phyloP scores from a whole-genome alignment of 2,113 vertebrate species.

The Campylomormyrus tamandua region DNA sequence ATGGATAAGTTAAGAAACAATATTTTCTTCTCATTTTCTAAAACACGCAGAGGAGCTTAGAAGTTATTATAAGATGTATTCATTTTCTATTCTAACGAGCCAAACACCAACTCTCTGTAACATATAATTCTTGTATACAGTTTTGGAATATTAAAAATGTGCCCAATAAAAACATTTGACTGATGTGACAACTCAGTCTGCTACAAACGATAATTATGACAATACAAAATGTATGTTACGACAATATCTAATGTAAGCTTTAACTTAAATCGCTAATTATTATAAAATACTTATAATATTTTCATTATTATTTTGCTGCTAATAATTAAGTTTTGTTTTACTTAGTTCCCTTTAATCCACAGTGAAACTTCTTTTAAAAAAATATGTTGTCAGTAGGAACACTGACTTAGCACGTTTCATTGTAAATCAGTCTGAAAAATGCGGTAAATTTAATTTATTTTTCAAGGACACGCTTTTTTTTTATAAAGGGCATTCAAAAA shows the following conservation, averaged over 20 bases:
- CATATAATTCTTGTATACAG: not conserved
- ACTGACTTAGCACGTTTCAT: not conserved
- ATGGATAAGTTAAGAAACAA: not conserved
- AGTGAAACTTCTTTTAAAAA: not conserved
- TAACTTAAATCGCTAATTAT: not conserved
- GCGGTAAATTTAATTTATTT: not conserved
- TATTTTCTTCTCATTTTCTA: not conserved
- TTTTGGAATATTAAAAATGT: not conserved
- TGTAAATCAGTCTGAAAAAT: conserved; percentile 1
- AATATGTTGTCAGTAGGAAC: not conserved
- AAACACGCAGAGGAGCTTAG: not conserved
- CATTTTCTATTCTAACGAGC: not conserved
- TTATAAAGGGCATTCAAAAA: not conserved
- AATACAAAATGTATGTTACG: not conserved
- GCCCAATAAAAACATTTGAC: not conserved
- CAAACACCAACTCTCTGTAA: not conserved
- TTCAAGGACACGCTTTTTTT: not conserved
- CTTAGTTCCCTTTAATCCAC: not conserved
- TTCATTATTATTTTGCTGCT: not conserved
- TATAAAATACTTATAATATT: not conserved
- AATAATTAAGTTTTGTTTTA: not conserved
- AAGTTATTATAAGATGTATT: not conserved
- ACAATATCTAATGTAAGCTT: not conserved
- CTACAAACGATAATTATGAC: not conserved
- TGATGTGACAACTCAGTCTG: not conserved